Evolutionary conservation across 2,888 invertebrate genomes (phyloP), one percentile per base, ranked within the genome.

Genomic region (Sceliomorpha sp.): DNA sequence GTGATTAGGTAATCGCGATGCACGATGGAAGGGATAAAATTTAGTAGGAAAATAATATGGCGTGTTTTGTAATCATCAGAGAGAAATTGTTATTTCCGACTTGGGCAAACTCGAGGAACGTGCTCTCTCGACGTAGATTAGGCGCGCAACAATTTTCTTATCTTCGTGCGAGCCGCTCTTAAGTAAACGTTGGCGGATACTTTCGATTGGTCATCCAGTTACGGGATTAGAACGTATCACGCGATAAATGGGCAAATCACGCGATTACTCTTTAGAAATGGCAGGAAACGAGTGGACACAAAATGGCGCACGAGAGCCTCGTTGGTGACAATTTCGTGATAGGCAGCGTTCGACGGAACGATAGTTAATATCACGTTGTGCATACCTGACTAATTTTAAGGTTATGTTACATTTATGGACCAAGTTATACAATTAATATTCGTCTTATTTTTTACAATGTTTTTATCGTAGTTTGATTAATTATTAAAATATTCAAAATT

Each of bases 171-270:
- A n/a, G 66, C 45, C 42, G 70, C 51, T 63, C 62, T 69, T 68
- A 55, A 68, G 78, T 77, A 81, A 79, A 82, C 74, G 81, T 82
- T 76, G 74, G 75, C 78, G 78, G 71, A 78, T 79, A 47, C 56
- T 64, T 66, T 76, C 70, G 76, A 76, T 81, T 74, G 76, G 77
- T 78, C 78, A 78, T 77, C 76, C 78, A 73, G 77, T 70, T 75
- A 75, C 78, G 73, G 56, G 71, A 64, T 67, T 70, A 64, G 63
- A 68, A 71, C 51, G 66, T 58, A 70, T 77, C 76, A 74, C 79
- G 77, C 77, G 74, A 80, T 78, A 73, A 75, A 64, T 59, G 42
- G 60, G 50, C 44, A 68, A 62, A 73, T 73, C 77, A 66, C 72
- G 73, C 76, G 74, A 78, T 74, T 74, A 72, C 48, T 69, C 62